Conservation (phyloP, 2,113 vertebrate genomes). For the Hylia prasina region DNA sequence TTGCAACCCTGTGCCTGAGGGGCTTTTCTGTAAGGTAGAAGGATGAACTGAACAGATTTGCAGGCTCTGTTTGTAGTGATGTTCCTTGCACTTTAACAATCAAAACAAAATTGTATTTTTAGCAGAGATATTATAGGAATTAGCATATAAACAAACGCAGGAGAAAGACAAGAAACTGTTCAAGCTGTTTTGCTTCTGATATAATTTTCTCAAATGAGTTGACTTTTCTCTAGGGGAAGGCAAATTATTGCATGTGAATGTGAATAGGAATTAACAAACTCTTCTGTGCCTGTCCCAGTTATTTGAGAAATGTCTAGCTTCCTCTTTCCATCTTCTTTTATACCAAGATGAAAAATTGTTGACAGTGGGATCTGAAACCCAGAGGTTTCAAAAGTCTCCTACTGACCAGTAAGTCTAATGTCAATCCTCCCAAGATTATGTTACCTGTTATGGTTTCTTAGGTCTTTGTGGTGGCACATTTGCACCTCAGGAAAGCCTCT, state of each 20-base stretch:
- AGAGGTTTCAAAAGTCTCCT: not conserved
- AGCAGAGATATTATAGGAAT: not conserved
- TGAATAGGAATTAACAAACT: not conserved
- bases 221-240: not conserved
- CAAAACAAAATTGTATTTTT: constrained; percentile 3
- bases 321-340: not conserved
- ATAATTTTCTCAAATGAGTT: not conserved
- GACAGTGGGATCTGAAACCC: not conserved
- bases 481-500: not conserved
- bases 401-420: not conserved
- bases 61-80: not conserved
- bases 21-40: not conserved
- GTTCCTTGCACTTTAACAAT: not conserved
- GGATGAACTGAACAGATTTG: not conserved
- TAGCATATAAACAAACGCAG: not conserved
- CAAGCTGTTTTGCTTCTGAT: not conserved
- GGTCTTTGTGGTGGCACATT: not conserved
- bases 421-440: not conserved
- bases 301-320: not conserved
- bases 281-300: not conserved
- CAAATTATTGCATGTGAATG: not conserved
- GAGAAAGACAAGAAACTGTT: not conserved
- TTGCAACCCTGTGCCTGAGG: not conserved
- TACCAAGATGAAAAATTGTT: not conserved
- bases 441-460: not conserved